Conservation (phyloP, 2,797 vertebrate genomes). For the Tragelaphus oryx region DNA sequence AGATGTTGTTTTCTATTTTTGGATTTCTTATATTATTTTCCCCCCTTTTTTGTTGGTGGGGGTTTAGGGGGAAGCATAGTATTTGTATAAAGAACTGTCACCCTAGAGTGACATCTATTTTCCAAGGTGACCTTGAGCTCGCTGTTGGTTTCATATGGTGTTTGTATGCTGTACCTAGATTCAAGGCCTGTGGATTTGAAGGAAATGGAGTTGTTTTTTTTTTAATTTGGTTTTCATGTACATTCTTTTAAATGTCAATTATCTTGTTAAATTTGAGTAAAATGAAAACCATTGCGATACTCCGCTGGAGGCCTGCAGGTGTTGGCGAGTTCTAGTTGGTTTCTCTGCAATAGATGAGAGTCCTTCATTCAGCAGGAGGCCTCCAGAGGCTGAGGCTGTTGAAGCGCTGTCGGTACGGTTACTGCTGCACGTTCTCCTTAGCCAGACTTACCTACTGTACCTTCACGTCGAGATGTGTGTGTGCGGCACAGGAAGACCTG, state of each 20-base stretch:
- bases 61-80: slow-evolving; percentile 42
- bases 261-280: neutral
- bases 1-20: slow-evolving; percentile 74
- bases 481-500: neutral
- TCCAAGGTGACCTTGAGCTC: slow-evolving; percentile 47
- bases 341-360: neutral
- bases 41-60: slow-evolving; percentile 29
- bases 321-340: neutral
- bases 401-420: too few species aligned
- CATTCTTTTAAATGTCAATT: neutral
- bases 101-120: slow-evolving; percentile 59
- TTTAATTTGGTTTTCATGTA: neutral
- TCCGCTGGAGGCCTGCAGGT: neutral
- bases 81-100: slow-evolving; percentile 66
- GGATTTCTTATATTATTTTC: slow-evolving; percentile 47
- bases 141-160: neutral
- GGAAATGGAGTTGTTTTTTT: neutral
- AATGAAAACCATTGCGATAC: neutral
- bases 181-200: slow-evolving; percentile 41
- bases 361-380: neutral
- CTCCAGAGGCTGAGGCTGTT: accelerated
- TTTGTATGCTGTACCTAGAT: slow-evolving; percentile 46
- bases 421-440: accelerated
- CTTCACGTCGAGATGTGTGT: neutral
- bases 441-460: neutral